phyloP scores from a whole-genome alignment of 2,888 invertebrate species.

The Stenodera caucasica region DNA sequence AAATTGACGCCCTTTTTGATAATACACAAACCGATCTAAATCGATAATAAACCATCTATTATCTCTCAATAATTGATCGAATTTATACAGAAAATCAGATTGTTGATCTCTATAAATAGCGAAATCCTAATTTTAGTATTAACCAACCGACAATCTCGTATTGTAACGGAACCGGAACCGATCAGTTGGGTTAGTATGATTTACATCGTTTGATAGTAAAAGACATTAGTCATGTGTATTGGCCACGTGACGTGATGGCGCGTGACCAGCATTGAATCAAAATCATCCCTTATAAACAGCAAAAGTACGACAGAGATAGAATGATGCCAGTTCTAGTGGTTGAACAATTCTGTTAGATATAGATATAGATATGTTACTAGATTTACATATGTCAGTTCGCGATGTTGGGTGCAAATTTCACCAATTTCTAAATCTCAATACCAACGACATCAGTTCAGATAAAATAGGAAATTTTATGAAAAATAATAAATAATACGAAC shows the following conservation, averaged over 20 bases:
- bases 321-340: background rate
- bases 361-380: background rate
- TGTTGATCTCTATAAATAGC: conserved; percentile 16
- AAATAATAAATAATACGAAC: background rate
- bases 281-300: conserved; percentile 3
- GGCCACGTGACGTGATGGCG: conserved; percentile 35
- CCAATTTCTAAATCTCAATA: background rate
- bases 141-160: conserved; percentile 22
- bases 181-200: conserved; percentile 34
- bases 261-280: conserved; percentile 33
- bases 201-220: conserved; percentile 38
- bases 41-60: no score
- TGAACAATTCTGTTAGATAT: background rate
- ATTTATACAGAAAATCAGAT: no score
- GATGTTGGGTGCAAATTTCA: background rate
- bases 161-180: conserved; percentile 31
- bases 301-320: conserved; percentile 4
- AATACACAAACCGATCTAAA: no score
- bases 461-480: background rate
- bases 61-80: no score
- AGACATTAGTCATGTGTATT: conserved; percentile 39
- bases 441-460: background rate
- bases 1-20: no score
- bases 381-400: conserved; percentile 3
- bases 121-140: conserved; percentile 13